Evolutionary conservation across 2,888 invertebrate genomes (phyloP).

Genomic region (Eilema griseolum): DNA sequence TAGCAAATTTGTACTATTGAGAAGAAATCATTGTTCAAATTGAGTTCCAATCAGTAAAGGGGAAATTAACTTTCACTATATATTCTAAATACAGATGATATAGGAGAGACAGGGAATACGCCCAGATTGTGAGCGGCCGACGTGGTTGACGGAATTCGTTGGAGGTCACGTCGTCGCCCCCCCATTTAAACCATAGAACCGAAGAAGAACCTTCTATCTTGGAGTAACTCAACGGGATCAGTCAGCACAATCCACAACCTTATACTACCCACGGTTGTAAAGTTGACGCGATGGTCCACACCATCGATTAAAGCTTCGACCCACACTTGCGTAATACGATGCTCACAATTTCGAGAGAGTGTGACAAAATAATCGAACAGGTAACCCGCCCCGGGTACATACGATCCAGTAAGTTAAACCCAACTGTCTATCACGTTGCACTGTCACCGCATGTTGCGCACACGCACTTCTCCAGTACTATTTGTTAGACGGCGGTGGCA

Average conservation of each 20-base stretch:
- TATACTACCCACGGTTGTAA: too few species aligned
- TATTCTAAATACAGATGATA: slow-evolving; percentile 48
- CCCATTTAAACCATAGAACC: neutral
- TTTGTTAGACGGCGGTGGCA: slow-evolving; percentile 16
- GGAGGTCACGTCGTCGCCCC: neutral
- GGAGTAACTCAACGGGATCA: neutral
- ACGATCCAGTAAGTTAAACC: neutral
- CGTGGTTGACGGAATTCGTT: neutral
- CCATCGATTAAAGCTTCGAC: neutral
- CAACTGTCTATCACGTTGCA: neutral
- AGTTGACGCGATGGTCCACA: neutral
- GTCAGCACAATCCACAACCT: neutral
- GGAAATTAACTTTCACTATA: slow-evolving; percentile 40
- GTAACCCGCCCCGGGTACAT: neutral
- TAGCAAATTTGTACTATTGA: slow-evolving; percentile 82
- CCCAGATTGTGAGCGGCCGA: neutral
- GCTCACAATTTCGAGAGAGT: neutral
- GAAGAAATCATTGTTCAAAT: slow-evolving; percentile 68
- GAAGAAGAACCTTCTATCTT: neutral
- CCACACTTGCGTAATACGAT: neutral
- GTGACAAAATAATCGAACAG: neutral
- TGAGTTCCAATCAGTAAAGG: slow-evolving; percentile 49
- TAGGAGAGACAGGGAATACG: slow-evolving; percentile 27
- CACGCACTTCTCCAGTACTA: neutral
- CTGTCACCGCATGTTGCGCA: neutral